Evolutionary conservation across 2,888 invertebrate genomes (phyloP), one percentile per base, ranked within the genome.

Genomic region (Reticulitermes lucifugus): DNA sequence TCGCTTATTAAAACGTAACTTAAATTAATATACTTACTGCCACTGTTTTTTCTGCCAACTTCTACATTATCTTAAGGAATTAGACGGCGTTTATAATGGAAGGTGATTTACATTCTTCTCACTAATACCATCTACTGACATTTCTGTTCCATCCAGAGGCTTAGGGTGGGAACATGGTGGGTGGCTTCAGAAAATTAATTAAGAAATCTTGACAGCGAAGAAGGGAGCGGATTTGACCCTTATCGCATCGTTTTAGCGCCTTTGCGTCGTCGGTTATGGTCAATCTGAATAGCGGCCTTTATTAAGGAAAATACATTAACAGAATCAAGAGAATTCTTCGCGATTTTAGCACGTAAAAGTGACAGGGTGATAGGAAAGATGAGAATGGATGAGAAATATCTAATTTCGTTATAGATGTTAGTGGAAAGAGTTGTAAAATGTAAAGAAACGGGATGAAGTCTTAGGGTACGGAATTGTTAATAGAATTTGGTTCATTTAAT

Each of bases 191-290:
- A 73, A 73, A 73, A 73, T 29, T 73, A 73, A 73, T 35, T 41
- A 73, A 73, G 73, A 73, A 73, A 73, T 35, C 35, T 73, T 73
- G 73, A 73, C 73, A 73, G 73, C 73, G 21, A 41, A 73, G 41
- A 73, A 41, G 41, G 35, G 41, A 73, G 41, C 14, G 73, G 73
- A 73, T 73, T 73, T 73, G 73, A 35, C 73, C 41, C 22, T 71
- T 29, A 71, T 35, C 25, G n/a, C 71, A n/a, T 29, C 71, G 7
- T 73, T 41, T 73, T 2, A 5, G 22, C 29, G 41, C 35, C 35
- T 18, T 73, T 21, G 6, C 41, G 1, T 73, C 41, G 29, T 41
- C 22, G 12, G 9, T 35, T 41, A 73, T 41, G 21, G 73, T 73
- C 73, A 18, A 6, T 4, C 41, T 9, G 7, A 29, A 2, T 18